Evolutionary conservation across 1,140 invertebrate species (phyloP), one percentile per base, ranked within the genome.

Genomic region (Bombus turneri): DNA sequence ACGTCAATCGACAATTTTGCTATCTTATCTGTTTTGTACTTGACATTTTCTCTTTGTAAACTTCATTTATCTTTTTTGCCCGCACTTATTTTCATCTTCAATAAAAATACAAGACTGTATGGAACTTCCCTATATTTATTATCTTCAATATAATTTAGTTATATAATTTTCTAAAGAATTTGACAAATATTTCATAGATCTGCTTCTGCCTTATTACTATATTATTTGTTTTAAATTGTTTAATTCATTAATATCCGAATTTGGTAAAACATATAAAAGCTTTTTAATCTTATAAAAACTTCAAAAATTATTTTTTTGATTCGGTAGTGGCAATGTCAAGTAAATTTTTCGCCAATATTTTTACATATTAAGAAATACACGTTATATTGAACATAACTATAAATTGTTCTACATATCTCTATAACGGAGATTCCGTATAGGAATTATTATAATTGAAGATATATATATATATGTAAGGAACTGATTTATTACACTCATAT

Each of bases 1-100:
- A 80, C 76, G 39, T 79, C 47, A 84, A 71, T 84, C 39, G 31
- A 43, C 34, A 78, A 28, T 53, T 83, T 62, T 57, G 22, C 22
- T 41, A 72, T 84, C 76, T 64, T 80, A 72, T 72, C 34, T 22
- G 13, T 37, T 47, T 69, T 9, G 25, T 18, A 62, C 34, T 57
- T 41, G 34, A 77, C 37, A 39, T 68, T 71, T 81, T 68, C 28
- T 9, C 75, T 53, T 76, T 39, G 0, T 53, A 15, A 34, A 43
- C 37, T 22, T 1, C 4, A 37, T 62, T 53, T 81, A 73, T 81
- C 53, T 25, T 22, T 22, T 22, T 53, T 47, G 18, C 18, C 22
- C 8, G 1, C 22, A 39, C 31, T 47, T 57, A 9, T 39, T 64
- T 25, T 43, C 25, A 31, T 64, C 1, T 64, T 62, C 28, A 28